Percentiles rank a stretch among this genome's conserved stretches.
phyloP scores from a whole-genome alignment of 2,888 invertebrate species.

The Amiota mariae region DNA sequence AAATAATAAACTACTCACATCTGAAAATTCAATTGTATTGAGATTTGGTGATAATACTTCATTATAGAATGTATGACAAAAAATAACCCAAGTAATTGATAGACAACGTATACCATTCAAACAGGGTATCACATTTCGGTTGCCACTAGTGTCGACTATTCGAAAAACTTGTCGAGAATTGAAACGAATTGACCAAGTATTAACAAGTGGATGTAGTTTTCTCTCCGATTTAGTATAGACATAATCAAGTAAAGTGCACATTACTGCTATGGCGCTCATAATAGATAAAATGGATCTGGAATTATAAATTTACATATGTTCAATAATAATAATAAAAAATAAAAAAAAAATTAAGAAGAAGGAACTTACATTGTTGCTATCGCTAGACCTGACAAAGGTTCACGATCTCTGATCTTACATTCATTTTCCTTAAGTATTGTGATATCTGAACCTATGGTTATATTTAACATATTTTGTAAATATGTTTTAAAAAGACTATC shows the following conservation, averaged over 20 bases:
- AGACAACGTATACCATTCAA: conserved; percentile 70
- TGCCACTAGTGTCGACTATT: background rate
- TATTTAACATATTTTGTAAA: background rate
- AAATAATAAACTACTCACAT: background rate
- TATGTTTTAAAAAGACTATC: background rate
- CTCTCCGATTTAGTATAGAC: background rate
- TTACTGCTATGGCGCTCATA: background rate
- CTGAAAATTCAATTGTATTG: conserved; percentile 32
- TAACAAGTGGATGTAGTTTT: background rate
- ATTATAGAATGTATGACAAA: conserved; percentile 59
- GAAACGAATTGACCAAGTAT: background rate
- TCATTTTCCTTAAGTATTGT: background rate
- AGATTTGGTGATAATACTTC: conserved; percentile 41
- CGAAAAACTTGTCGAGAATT: conserved; percentile 20
- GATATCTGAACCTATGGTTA: background rate
- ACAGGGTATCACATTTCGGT: conserved; percentile 57
- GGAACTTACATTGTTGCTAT: background rate
- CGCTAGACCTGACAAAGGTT: background rate
- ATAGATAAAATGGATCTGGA: background rate
- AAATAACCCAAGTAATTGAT: conserved; percentile 71
- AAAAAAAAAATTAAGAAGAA: background rate
- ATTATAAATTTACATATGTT: background rate
- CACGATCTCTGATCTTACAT: background rate
- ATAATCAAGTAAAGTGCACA: background rate
- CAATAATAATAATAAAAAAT: too few species aligned